Percentiles rank a stretch among this genome's conserved stretches.
phyloP scores from a whole-genome alignment of 2,113 vertebrate genomes.

The Spheniscus mendiculus region DNA sequence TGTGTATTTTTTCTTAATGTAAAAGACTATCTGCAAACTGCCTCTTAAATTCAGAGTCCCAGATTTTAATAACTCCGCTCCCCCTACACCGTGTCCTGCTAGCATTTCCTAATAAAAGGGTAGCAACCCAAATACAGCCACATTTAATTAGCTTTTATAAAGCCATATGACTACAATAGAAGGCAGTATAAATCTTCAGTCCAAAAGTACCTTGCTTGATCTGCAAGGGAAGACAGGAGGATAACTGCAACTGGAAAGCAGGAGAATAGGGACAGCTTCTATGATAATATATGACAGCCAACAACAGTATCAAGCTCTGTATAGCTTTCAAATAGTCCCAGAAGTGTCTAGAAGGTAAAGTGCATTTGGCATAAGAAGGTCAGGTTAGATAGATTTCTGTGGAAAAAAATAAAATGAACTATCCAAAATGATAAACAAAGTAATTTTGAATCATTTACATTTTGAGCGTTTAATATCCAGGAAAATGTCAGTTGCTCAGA shows the following conservation, averaged over 20 bases:
- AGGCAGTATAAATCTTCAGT: background rate
- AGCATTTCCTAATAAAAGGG: background rate
- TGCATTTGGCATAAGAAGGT: background rate
- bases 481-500: background rate
- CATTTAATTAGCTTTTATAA: background rate
- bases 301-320: background rate
- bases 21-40: background rate
- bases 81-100: background rate
- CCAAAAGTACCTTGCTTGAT: background rate
- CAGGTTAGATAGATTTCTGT: background rate
- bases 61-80: background rate
- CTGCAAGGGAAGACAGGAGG: background rate
- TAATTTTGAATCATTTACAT: constrained; percentile 9
- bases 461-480: background rate
- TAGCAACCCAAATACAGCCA: background rate
- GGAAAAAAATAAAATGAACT: background rate
- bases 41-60: background rate
- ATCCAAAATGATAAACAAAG: background rate
- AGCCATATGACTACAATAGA: background rate
- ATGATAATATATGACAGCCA: background rate
- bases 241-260: background rate
- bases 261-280: background rate
- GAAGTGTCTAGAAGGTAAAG: background rate
- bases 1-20: background rate
- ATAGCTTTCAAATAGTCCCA: background rate